Base-by-base conservation (phyloP, 2,797 vertebrate genomes). In the Chelidonichthys spinosus region DNA sequence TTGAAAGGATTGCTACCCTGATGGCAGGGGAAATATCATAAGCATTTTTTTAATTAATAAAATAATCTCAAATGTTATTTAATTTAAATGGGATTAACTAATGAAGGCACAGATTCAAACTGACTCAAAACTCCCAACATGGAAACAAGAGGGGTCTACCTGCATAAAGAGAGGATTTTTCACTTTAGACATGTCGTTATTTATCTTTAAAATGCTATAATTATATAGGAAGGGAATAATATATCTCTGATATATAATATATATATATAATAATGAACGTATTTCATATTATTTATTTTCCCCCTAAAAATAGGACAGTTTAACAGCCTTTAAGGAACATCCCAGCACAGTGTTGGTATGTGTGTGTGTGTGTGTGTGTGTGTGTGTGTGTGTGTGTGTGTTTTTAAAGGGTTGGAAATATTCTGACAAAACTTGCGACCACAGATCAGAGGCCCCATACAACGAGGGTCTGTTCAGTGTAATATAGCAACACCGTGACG, bases 331-430 rank as follows among this genome's bases (percentile, higher is more conserved):
- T 54, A 3, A 60, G 54, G 56, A 62, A 58, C 2, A 33, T 65
- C 63, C 52, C 62, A 69, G 50, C 61, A 69, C 53, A 37, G 18
- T 64, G 69, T 82, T 11, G 63, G 68, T 69, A 32, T 50, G 42
- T 43, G 44, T 54, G 17, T 58, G 46, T 46, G 44, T 58, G 55
- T 42, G 52, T 58, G 5, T 71, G 5, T 70, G 18, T 58, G 36
- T 67, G 53, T 62, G 32, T 55, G 43, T 50, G 10, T 65, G 68
- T 74, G 35, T 62, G 3, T 40, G 61, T 46, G 14, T 63, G 43
- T 63, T 70, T 87, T 82, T 85, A 73, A 81, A 81, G 55, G 42
- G 40, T 43, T 84, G 59, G 71, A 90, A 87, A 88, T 84, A 89
- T 81, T 71, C 62, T 58, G 64, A 83, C 72, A 80, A 76, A 86